Evolutionary conservation across 2,797 vertebrate genomes (phyloP).

Genomic region (Lemur catta): DNA sequence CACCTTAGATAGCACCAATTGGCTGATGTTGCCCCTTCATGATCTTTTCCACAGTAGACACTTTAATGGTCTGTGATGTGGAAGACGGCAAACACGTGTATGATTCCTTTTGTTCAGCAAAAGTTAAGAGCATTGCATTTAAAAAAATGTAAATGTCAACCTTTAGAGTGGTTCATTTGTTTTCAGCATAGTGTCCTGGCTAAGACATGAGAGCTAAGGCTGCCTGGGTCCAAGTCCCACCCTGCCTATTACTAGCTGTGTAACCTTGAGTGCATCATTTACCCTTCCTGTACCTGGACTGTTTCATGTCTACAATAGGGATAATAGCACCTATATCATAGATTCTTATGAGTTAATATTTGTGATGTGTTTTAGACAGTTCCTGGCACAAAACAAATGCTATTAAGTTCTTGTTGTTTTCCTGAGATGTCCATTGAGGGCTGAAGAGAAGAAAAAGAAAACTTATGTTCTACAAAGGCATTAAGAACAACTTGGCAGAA

Average conservation of each 20-base stretch:
- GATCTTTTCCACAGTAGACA: background rate
- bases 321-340: background rate
- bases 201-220: background rate
- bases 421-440: background rate
- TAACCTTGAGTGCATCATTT: background rate
- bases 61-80: slow-evolving; percentile 29
- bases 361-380: background rate
- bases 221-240: background rate
- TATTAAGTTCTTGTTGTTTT: background rate
- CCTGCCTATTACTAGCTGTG: background rate
- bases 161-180: slow-evolving; percentile 33
- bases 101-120: slow-evolving; percentile 28
- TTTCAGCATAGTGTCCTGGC: background rate
- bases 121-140: slow-evolving; percentile 32
- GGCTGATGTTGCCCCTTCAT: background rate
- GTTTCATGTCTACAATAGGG: background rate
- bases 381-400: background rate
- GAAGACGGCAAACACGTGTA: slow-evolving; percentile 6
- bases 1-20: background rate
- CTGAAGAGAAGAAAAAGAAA: background rate
- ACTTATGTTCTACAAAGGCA: background rate
- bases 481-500: background rate
- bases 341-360: background rate
- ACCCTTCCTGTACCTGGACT: background rate
- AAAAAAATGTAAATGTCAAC: background rate